Conservation (phyloP, 1,140 invertebrate species). For the Cryptotermes secundus region DNA sequence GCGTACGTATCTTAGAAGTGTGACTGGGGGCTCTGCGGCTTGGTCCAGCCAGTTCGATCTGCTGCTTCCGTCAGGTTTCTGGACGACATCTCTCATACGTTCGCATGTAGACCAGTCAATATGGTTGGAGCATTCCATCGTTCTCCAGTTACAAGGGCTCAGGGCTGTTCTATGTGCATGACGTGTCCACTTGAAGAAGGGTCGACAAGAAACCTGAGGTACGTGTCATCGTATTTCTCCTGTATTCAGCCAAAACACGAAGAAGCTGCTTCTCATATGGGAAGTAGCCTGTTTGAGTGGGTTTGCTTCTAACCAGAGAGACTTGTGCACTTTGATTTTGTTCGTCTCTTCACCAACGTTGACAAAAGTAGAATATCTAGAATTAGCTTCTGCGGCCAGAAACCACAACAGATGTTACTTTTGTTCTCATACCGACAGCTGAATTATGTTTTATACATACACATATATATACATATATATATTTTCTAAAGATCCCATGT, state of each 20-base stretch:
- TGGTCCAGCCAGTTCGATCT: background rate
- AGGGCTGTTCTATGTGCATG: conserved; percentile 41
- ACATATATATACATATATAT: too few relatives aligned
- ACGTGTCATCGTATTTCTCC: conserved; percentile 1
- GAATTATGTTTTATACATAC: background rate
- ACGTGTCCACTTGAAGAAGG: background rate
- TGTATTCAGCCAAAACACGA: conserved; percentile 21
- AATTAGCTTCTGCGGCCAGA: background rate
- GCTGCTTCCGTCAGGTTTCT: background rate
- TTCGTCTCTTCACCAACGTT: conserved; percentile 4
- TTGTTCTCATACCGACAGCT: background rate
- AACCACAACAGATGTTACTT: background rate
- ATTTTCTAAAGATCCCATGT: conserved; percentile 1
- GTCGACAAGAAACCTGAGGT: background rate
- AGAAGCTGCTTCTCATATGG: background rate
- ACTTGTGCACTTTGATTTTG: conserved; percentile 4
- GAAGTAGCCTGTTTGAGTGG: conserved; percentile 12
- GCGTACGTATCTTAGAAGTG: background rate
- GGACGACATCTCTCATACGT: background rate
- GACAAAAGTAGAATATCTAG: background rate
- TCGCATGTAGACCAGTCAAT: conserved; percentile 24
- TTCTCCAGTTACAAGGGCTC: conserved; percentile 40
- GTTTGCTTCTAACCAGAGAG: background rate
- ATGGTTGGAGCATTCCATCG: conserved; percentile 18
- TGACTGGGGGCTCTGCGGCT: background rate